Evolutionary conservation across 2,113 vertebrate species (phyloP).

Genomic region (Poeciliopsis retropinna): DNA sequence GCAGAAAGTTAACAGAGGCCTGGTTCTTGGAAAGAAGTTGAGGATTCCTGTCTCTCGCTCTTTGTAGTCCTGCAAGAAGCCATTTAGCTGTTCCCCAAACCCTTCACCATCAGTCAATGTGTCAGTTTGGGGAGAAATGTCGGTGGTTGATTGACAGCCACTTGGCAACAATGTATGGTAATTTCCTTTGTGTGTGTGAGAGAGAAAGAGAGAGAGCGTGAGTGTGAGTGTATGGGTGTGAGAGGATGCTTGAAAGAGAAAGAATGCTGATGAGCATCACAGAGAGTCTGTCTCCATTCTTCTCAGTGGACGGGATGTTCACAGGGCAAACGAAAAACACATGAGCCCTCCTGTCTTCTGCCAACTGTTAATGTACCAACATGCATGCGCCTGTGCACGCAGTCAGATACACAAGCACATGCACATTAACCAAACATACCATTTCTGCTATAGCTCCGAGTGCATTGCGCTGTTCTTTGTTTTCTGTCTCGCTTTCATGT

Average conservation of each 20-base stretch:
- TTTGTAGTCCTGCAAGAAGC: slow-evolving; percentile 74
- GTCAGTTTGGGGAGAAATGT: slow-evolving; percentile 66
- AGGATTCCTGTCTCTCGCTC: slow-evolving; percentile 63
- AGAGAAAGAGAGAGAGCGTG: slow-evolving; percentile 59
- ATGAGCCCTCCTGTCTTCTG: slow-evolving; percentile 71
- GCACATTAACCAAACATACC: slow-evolving; percentile 26
- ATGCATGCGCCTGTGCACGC: slow-evolving; percentile 31
- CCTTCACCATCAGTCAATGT: slow-evolving; percentile 73
- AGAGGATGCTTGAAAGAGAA: slow-evolving; percentile 65
- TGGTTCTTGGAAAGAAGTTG: slow-evolving; percentile 58
- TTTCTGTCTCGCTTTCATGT: slow-evolving; percentile 69
- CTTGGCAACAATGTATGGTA: slow-evolving; percentile 67
- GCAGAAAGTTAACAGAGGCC: slow-evolving; percentile 51
- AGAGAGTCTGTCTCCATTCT: slow-evolving; percentile 71
- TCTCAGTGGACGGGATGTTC: slow-evolving; percentile 77
- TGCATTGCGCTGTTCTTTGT: slow-evolving; percentile 49
- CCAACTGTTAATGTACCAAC: slow-evolving; percentile 75
- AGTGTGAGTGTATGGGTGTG: slow-evolving; percentile 55
- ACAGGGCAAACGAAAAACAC: slow-evolving; percentile 78
- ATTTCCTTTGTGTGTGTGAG: slow-evolving; percentile 66
- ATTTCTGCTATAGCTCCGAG: slow-evolving; percentile 53
- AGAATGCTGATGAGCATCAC: slow-evolving; percentile 73
- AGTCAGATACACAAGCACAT: slow-evolving; percentile 15
- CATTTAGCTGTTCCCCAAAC: slow-evolving; percentile 67
- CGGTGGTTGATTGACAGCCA: slow-evolving; percentile 69